phyloP scores from a whole-genome alignment of 2,797 vertebrate genomes.

The Acanthopagrus latus region DNA sequence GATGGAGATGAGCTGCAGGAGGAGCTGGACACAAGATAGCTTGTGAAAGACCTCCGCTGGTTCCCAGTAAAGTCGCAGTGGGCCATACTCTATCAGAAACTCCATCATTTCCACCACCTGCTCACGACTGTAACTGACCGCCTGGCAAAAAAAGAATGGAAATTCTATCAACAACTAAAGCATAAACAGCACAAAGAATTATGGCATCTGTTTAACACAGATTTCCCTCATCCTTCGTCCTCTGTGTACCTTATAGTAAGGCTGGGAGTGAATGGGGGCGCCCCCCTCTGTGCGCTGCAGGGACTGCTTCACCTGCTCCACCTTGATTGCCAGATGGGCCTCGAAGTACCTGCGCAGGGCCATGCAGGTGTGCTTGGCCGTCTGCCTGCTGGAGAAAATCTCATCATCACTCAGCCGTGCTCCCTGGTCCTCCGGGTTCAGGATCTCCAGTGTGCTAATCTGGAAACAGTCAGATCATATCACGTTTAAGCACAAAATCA shows the following conservation, averaged over 20 bases:
- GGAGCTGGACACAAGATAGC: conserved; percentile 96
- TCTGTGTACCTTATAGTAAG: conserved; percentile 94
- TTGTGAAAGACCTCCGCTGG: conserved; percentile 98
- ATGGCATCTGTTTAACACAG: background rate
- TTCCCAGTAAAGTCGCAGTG: conserved; percentile 96
- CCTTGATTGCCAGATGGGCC: conserved; percentile 97
- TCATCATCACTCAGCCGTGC: conserved; percentile 97
- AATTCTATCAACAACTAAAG: conserved; percentile 1
- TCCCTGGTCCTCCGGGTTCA: conserved; percentile 97
- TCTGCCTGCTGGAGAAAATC: conserved; percentile 99
- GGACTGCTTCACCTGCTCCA: conserved; percentile 98
- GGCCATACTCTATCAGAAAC: conserved; percentile 96
- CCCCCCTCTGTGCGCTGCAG: conserved; percentile 98
- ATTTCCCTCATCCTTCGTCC: background rate
- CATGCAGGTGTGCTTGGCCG: conserved; percentile 99
- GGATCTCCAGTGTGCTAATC: conserved; percentile 98
- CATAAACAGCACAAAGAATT: background rate
- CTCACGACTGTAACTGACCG: conserved; percentile 96
- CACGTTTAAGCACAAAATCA: conserved; percentile 9
- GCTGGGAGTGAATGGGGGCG: conserved; percentile 94
- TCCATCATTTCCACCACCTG: conserved; percentile 99
- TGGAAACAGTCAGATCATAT: conserved; percentile 73
- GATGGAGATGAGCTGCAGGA: conserved; percentile 97
- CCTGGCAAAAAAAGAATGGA: conserved; percentile 79
- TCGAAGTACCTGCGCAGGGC: conserved; percentile 98